Evolutionary conservation across 2,113 vertebrate genomes (phyloP).

Genomic region (Caranx ignobilis): DNA sequence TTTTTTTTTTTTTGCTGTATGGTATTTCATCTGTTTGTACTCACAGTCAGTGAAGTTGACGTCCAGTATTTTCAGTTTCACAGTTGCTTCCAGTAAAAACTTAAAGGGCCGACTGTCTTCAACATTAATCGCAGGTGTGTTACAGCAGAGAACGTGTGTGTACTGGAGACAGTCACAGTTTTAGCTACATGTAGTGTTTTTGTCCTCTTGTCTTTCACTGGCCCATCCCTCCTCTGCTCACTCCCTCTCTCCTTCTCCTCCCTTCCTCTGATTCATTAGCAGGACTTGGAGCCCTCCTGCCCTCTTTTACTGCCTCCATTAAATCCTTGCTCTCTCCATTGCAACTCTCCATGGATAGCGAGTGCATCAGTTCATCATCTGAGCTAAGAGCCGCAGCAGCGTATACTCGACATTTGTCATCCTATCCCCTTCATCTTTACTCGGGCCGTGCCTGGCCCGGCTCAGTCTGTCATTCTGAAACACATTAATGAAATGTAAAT

Average conservation of each 20-base stretch:
- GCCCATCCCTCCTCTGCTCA: constrained; percentile 1
- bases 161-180: not conserved
- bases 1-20: not conserved
- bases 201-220: not conserved
- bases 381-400: constrained; percentile 46
- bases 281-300: constrained; percentile 43
- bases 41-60: not conserved
- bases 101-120: not conserved
- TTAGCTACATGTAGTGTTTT: not conserved
- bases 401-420: constrained; percentile 57
- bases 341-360: constrained; percentile 45
- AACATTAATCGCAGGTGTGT: not conserved
- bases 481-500: constrained; percentile 57
- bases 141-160: not conserved
- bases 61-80: not conserved
- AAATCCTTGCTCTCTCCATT: constrained; percentile 67
- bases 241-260: not conserved
- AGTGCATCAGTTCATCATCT: constrained; percentile 62
- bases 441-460: not conserved
- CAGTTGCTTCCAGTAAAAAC: not conserved
- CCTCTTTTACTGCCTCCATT: constrained; percentile 73
- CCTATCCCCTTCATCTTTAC: constrained; percentile 24
- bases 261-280: constrained; percentile 70
- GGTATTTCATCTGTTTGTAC: not conserved
- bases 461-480: constrained; percentile 16